phyloP scores from a whole-genome alignment of 2,888 invertebrate species.

The Bimastos eiseni region DNA sequence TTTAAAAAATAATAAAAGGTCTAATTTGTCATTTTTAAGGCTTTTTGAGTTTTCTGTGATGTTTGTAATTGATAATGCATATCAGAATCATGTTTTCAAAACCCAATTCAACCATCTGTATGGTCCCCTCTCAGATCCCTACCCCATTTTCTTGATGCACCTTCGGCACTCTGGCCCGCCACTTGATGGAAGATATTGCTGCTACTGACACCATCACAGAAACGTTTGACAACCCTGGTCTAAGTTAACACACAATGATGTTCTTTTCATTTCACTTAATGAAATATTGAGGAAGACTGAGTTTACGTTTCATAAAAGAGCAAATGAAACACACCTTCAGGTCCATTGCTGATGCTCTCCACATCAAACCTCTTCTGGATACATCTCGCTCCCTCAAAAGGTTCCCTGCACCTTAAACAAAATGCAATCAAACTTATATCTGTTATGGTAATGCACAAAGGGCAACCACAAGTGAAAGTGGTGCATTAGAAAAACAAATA shows the following conservation, averaged over 20 bases:
- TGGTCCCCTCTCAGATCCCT: too few species aligned
- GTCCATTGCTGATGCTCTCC: background rate
- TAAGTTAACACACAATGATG: background rate
- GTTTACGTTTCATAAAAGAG: background rate
- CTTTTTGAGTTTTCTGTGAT: too few species aligned
- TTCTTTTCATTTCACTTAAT: background rate
- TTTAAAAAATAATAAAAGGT: too few species aligned
- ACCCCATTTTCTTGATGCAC: too few species aligned
- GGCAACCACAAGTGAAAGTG: background rate
- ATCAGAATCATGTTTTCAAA: too few species aligned
- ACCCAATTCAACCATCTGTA: too few species aligned
- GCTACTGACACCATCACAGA: too few species aligned
- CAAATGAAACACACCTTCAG: background rate
- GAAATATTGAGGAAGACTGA: background rate
- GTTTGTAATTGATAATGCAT: too few species aligned
- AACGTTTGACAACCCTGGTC: too few species aligned
- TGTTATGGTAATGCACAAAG: background rate
- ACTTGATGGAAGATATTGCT: too few species aligned
- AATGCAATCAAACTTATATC: background rate
- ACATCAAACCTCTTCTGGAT: background rate
- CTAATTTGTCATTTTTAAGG: too few species aligned
- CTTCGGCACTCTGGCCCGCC: too few species aligned
- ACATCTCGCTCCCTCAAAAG: background rate
- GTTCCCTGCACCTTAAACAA: background rate
- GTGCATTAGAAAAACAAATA: background rate